Percentiles rank a stretch among this genome's conserved stretches.
These are phyloP conservation scores for Mythimna impura DNA, from an alignment of 2,888 invertebrate genomes.

Conservation along the genomic window DNA sequence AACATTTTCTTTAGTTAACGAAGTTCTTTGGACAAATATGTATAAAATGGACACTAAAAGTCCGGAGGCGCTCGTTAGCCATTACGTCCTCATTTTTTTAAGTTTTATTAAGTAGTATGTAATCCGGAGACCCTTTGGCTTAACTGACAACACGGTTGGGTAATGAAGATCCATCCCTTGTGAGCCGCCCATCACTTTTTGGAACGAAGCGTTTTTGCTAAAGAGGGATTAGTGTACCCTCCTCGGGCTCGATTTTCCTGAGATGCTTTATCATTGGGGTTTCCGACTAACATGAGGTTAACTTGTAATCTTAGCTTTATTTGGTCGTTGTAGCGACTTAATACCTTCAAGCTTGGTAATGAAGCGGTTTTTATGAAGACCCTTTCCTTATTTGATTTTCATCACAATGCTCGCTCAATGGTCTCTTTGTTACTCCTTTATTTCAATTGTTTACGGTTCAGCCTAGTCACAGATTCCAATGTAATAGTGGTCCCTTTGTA, in stretches of 20 bases:
- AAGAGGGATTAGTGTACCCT: constrained; percentile 90
- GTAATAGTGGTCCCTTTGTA: constrained; percentile 41
- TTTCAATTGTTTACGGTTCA: constrained; percentile 70
- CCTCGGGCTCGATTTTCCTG: constrained; percentile 87
- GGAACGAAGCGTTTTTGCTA: constrained; percentile 90
- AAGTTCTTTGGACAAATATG: constrained; percentile 36
- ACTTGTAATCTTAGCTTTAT: constrained; percentile 91
- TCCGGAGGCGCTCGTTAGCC: constrained; percentile 39
- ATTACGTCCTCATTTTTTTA: constrained; percentile 74
- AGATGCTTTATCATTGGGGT: constrained; percentile 90
- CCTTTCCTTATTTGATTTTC: constrained; percentile 80
- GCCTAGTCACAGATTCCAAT: constrained; percentile 49
- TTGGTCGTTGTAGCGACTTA: constrained; percentile 87
- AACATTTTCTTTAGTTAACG: constrained; percentile 27
- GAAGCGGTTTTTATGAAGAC: constrained; percentile 84
- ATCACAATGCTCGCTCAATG: constrained; percentile 58
- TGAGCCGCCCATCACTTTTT: constrained; percentile 90
- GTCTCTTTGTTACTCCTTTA: constrained; percentile 62
- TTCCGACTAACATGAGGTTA: constrained; percentile 90
- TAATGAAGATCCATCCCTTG: constrained; percentile 89
- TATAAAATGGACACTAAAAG: constrained; percentile 53
- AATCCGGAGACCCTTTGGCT: constrained; percentile 87
- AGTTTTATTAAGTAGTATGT: constrained; percentile 85
- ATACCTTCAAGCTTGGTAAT: constrained; percentile 85
- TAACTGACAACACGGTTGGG: constrained; percentile 88